Conservation (phyloP, 2,888 invertebrate genomes). For the Epinotia nisella region DNA sequence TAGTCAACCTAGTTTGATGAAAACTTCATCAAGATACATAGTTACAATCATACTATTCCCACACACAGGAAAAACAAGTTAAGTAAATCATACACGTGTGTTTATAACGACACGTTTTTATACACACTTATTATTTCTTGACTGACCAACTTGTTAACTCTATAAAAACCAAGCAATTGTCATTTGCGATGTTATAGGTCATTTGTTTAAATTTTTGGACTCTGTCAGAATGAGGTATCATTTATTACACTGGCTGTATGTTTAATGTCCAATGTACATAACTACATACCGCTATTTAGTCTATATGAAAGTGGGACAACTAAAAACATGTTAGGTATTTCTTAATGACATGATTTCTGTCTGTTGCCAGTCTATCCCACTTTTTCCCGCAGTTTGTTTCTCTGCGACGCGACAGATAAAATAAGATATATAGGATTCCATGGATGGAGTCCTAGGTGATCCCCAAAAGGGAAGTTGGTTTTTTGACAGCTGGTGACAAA, state of each 20-base stretch:
- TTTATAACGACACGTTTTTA: background rate
- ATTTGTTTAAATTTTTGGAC: background rate
- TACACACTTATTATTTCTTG: background rate
- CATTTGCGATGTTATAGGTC: conserved; percentile 17
- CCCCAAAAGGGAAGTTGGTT: no score
- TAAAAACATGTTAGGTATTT: no score
- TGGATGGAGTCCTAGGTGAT: no score
- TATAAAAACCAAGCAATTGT: conserved; percentile 4
- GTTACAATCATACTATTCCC: no score
- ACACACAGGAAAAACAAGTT: no score
- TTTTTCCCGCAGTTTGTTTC: no score
- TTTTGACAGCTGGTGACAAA: no score
- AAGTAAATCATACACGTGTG: no score
- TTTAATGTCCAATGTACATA: background rate
- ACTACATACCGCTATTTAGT: background rate
- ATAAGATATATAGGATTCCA: no score
- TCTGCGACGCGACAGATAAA: background rate
- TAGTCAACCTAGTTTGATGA: no score
- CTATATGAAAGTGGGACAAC: background rate
- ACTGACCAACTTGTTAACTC: background rate
- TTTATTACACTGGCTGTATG: background rate
- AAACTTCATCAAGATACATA: no score
- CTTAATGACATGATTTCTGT: background rate
- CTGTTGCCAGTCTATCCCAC: background rate
- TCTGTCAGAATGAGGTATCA: background rate